Base-by-base conservation (phyloP, 35 echinoderm and acorn worm genomes). In the Apostichopus californicus region DNA sequence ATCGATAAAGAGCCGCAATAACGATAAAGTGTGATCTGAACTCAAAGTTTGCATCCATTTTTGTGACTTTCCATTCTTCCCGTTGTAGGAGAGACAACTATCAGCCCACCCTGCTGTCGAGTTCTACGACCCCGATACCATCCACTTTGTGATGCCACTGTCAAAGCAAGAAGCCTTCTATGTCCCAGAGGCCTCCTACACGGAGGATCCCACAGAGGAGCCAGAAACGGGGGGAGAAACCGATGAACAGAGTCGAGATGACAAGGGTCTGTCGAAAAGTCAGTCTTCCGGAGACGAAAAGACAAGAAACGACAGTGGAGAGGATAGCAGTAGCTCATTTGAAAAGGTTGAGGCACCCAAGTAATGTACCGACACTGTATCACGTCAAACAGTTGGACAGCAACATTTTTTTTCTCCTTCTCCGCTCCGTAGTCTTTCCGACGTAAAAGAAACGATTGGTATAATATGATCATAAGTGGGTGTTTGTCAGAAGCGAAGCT, bases 131-230 rank as follows among this genome's bases (percentile, higher is more conserved):
- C 77, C 77, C 15, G 84, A 73, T 28, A 55, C 84, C 21, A 96
- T 96, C 22, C 55, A 96, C 17, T 98, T 96, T 70, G 56, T 92
- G 55, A 86, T 86, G 52, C 97, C 97, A 26, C 92, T 98, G 9
- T 86, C 91, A 56, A 96, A 96, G 55, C 93, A 96, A 78, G 83
- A 94, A 68, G 88, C 91, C 46, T 99, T 95, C 71, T 95, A 93
- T 17, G 97, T 99, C 6, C 93, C 97, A 23, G 97, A 99, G 78
- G 83, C 92, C 8, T 63, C 58, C 6, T 78, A 80, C 17, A 14
- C 82, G 6, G 57, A 85, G 72, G 92, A 90, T 53, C 24, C 26
- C 0, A 65, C 66, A 54, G 59, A 83, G 6, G 55, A 17, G n/a
- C 59, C 81, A 56, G 92, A 78, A 21, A 72, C 18, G 1, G 60